Conservation (phyloP, 2,797 vertebrate genomes). For the Heterohyrax brucei region DNA sequence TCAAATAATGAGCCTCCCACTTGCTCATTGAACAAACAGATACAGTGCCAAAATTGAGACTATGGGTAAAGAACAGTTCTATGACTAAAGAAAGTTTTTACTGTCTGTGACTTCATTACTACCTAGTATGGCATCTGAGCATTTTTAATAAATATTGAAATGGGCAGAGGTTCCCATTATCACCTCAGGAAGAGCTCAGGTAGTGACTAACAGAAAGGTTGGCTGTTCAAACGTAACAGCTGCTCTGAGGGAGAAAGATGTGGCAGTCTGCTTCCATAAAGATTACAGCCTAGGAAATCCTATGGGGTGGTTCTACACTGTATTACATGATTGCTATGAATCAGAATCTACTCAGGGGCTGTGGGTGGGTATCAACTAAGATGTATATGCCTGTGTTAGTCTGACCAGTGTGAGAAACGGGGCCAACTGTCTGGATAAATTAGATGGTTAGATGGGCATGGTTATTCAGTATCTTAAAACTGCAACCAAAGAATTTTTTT, state of each 20-base stretch:
- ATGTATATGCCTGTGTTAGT: background rate
- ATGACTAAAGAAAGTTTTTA: background rate
- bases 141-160: conserved; percentile 39
- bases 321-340: no score
- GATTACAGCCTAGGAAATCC: no score
- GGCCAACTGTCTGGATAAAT: background rate
- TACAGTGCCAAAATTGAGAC: background rate
- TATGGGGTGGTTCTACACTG: no score
- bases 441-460: background rate
- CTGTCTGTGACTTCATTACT: conserved; percentile 7
- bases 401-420: background rate
- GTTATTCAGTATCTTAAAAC: background rate
- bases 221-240: no score
- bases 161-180: background rate
- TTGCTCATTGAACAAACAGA: conserved; percentile 12
- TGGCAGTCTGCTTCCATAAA: no score
- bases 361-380: no score
- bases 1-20: background rate
- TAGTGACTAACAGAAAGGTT: no score
- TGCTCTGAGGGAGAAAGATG: no score
- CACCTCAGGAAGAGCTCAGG: background rate
- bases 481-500: conserved; percentile 3
- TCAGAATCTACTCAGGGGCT: no score
- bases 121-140: background rate
- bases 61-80: background rate